These are phyloP conservation scores for Perodicticus potto DNA, from an alignment of 2,797 vertebrate genomes.

Conservation along the genomic window DNA sequence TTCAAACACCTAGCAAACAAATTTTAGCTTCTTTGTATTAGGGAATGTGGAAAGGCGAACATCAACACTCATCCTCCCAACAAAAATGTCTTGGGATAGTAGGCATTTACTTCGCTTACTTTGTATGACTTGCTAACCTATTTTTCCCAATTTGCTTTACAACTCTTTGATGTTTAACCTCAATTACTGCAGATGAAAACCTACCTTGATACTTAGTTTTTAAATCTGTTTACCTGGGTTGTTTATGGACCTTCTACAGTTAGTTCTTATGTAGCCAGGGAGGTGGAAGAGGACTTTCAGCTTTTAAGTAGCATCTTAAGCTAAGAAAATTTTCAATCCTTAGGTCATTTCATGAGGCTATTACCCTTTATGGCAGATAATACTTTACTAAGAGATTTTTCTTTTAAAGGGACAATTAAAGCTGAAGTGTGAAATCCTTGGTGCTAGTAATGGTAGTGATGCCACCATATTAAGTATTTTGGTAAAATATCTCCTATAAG, in stretches of 20 bases:
- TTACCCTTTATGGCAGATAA: not conserved
- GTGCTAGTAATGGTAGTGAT: not conserved
- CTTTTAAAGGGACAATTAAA: conserved; percentile 14
- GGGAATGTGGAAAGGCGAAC: not conserved
- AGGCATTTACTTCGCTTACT: not conserved
- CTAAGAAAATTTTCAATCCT: not conserved
- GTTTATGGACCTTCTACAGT: not conserved
- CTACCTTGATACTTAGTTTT: conserved; percentile 45
- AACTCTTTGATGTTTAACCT: not conserved
- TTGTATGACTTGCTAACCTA: not conserved
- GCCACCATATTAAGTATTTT: conserved; percentile 38
- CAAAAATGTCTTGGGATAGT: not conserved
- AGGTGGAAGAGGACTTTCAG: not conserved
- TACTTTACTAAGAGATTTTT: not conserved
- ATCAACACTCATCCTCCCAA: not conserved
- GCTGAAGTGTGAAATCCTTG: conserved; percentile 9
- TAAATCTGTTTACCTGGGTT: not conserved
- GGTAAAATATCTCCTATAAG: conserved; percentile 23
- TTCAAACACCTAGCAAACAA: not conserved
- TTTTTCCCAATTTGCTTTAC: conserved; percentile 23
- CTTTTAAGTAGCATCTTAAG: conserved; percentile 32
- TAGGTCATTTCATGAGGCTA: not conserved
- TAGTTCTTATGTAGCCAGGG: not conserved
- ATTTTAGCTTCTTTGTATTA: conserved; percentile 26
- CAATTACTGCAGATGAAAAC: conserved; percentile 26